Conservation (phyloP, 2,797 vertebrate species). For the Coregonus sp. region DNA sequence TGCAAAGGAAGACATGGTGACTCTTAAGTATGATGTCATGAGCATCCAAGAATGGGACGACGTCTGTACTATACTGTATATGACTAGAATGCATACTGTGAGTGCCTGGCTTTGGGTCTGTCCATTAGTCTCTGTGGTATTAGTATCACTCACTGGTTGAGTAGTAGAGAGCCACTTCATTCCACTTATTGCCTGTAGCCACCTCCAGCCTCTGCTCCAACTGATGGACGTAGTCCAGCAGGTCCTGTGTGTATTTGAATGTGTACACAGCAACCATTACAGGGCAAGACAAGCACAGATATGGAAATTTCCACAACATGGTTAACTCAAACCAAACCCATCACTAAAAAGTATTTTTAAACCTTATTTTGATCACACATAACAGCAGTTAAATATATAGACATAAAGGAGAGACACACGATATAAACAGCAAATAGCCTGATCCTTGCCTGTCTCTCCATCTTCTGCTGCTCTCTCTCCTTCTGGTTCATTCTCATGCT, state of each 20-base stretch:
- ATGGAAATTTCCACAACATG: no score
- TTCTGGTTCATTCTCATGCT: conserved; percentile 74
- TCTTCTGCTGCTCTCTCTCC: conserved; percentile 77
- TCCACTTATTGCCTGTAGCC: conserved; percentile 71
- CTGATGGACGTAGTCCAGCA: conserved; percentile 73
- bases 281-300: neutral
- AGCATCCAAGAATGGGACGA: neutral
- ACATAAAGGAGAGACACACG: neutral
- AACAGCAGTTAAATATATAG: neutral
- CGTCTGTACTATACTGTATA: neutral
- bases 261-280: neutral
- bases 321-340: no score
- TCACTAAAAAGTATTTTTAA: neutral
- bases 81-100: neutral
- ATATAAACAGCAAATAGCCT: neutral
- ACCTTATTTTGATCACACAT: neutral
- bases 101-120: neutral
- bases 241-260: conserved; percentile 64
- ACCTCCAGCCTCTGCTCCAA: conserved; percentile 77
- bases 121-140: neutral
- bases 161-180: conserved; percentile 50
- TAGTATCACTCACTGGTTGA: conserved; percentile 44
- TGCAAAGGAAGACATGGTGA: neutral
- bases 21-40: neutral
- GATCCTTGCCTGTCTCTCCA: conserved; percentile 76